A percentile compares a stretch with the other conserved stretches of the same genome.
Evolutionary conservation across 2,113 vertebrate genomes (phyloP).

Genomic region (Seriola dumerili): DNA sequence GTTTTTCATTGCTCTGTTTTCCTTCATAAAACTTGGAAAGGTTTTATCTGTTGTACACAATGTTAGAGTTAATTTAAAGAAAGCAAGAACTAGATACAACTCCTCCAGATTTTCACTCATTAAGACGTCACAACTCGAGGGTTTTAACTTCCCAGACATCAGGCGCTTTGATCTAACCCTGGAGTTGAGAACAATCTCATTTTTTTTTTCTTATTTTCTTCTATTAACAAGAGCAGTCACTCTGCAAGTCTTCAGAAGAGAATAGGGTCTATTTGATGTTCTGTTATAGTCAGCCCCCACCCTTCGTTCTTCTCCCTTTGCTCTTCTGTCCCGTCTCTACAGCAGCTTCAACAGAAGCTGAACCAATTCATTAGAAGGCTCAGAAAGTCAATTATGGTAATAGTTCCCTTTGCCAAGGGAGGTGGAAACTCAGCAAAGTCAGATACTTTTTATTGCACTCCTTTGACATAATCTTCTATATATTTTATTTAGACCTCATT

Average conservation of each 20-base stretch:
- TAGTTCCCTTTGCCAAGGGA: conserved; percentile 67
- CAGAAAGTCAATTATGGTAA: conserved; percentile 84
- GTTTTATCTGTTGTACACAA: background rate
- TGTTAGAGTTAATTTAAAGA: background rate
- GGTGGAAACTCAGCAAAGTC: conserved; percentile 59
- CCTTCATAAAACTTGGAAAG: background rate
- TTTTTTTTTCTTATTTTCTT: conserved; percentile 46
- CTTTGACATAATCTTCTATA: conserved; percentile 41
- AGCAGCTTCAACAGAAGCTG: conserved; percentile 63
- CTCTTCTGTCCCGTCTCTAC: conserved; percentile 29
- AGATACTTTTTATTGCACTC: conserved; percentile 49
- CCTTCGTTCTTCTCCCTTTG: conserved; percentile 29
- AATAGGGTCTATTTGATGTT: conserved; percentile 63
- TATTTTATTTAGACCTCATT: conserved; percentile 77
- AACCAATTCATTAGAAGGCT: conserved; percentile 78
- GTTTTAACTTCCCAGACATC: conserved; percentile 39
- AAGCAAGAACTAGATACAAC: background rate
- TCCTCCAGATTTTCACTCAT: conserved; percentile 28
- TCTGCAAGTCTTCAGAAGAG: conserved; percentile 34
- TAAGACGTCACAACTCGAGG: conserved; percentile 34
- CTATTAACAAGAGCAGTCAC: conserved; percentile 47
- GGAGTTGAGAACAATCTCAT: conserved; percentile 41
- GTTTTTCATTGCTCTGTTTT: background rate
- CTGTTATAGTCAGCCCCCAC: conserved; percentile 28
- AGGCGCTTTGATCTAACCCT: conserved; percentile 54